These are phyloP conservation scores for Mormyrus iriodes DNA, from an alignment of 2,113 vertebrate species.

Conservation along the genomic window DNA sequence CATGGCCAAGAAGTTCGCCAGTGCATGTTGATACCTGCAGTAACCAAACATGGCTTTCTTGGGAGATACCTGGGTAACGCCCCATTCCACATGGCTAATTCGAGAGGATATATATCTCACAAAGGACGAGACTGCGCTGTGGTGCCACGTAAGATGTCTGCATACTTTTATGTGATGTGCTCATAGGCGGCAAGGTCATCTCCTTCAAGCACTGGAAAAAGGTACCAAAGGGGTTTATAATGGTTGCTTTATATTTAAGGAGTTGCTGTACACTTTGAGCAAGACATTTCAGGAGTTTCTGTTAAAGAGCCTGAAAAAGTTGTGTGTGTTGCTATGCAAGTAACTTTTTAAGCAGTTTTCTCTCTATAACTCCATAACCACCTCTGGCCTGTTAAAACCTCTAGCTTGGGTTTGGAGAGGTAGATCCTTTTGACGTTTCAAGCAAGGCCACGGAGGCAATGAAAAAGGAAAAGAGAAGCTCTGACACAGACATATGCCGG, in stretches of 20 bases:
- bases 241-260: not conserved
- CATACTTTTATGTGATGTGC: not conserved
- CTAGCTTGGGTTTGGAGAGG: not conserved
- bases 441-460: not conserved
- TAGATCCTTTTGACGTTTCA: not conserved
- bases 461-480: conserved; percentile 1
- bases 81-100: not conserved
- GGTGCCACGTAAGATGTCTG: no score
- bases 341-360: not conserved
- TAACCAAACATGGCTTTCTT: not conserved
- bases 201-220: not conserved
- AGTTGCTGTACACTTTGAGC: not conserved
- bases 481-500: not conserved
- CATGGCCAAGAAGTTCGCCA: not conserved
- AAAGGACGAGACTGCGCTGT: not conserved
- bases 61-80: not conserved
- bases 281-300: not conserved
- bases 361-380: not conserved
- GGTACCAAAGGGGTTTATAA: not conserved
- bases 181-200: not conserved
- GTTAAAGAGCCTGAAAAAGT: not conserved
- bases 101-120: not conserved
- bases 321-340: not conserved
- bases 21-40: not conserved
- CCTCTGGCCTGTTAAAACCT: not conserved